Evolutionary conservation across 2,888 invertebrate species (phyloP), one percentile per base, ranked within the genome.

Genomic region (Proisotoma minuta): DNA sequence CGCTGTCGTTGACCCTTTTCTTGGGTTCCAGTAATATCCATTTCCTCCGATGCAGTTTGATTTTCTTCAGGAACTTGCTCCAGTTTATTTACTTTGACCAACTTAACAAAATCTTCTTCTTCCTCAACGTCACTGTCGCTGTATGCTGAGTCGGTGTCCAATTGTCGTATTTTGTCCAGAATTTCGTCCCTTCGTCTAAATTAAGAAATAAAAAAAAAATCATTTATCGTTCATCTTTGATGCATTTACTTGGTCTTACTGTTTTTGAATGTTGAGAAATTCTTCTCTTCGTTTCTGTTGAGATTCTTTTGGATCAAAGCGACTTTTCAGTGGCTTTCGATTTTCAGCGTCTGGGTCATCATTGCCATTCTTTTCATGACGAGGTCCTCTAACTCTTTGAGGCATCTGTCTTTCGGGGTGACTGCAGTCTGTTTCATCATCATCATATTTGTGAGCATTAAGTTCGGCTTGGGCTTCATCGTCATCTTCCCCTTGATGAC

Each of bases 101-200:
- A 40, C 48, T 66, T 59, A 5, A 65, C 62, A 60, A 74, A 75
- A 43, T 76, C 76, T 51, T 79, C 76, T 62, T 78, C 67, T 8
- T 75, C 77, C 65, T 80, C 82, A 28, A 76, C 69, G 1, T 69
- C 65, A 26, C 77, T 73, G 1, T 76, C 74, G 68, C 74, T 78
- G 43, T 76, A 76, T 8, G 63, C 65, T 10, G 52, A 59, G 34
- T 66, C 69, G n/a, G 80, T 79, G 39, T 80, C 74, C 51, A 85
- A 79, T 10, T 83, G 82, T 71, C 86, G 76, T 60, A 78, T 78
- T 67, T 76, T 77, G 74, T 84, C 83, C 43, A 82, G 70, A 39
- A 79, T 76, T 47, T 75, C 75, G 59, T 81, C 77, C 50, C 84
- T 78, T 62, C 81, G 78, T 49, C 83, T 84, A 5, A 50, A 54